Evolutionary conservation across 2,113 vertebrate species (phyloP).

Genomic region (Xiphorhynchus elegans): DNA sequence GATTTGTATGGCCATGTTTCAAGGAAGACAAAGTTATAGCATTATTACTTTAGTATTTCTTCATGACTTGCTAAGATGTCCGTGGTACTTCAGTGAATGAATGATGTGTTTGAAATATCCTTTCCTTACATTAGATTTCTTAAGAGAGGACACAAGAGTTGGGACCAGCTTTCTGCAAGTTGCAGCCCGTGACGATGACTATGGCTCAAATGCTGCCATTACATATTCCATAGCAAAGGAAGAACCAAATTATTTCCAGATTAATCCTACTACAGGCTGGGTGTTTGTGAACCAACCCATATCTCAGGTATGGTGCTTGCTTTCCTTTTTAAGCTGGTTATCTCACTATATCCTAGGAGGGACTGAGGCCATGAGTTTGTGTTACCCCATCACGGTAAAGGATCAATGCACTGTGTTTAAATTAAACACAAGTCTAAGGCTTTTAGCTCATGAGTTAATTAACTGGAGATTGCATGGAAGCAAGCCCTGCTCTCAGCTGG

Average conservation of each 20-base stretch:
- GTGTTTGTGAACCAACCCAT: slow-evolving; percentile 87
- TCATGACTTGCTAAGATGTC: not conserved
- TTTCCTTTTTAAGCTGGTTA: not conserved
- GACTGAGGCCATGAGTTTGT: not conserved
- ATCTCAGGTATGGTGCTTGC: slow-evolving; percentile 76
- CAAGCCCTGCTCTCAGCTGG: not conserved
- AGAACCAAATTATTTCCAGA: slow-evolving; percentile 82
- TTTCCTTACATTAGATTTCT: slow-evolving; percentile 78
- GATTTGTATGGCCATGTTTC: not conserved
- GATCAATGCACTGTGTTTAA: not conserved
- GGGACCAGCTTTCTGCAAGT: slow-evolving; percentile 88
- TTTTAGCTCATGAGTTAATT: not conserved
- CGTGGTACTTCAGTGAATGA: not conserved
- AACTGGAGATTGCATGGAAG: not conserved
- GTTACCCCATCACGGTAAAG: not conserved
- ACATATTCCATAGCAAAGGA: slow-evolving; percentile 81
- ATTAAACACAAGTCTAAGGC: not conserved
- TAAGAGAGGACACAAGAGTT: slow-evolving; percentile 85
- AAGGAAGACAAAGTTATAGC: not conserved
- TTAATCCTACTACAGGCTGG: slow-evolving; percentile 87
- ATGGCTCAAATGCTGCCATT: slow-evolving; percentile 83
- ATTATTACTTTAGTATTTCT: not conserved
- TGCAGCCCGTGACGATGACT: slow-evolving; percentile 86
- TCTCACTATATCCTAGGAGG: not conserved
- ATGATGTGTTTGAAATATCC: not conserved